These are phyloP conservation scores for Pseudobourletiella spinata DNA, from an alignment of 1,140 invertebrate genomes.

Conservation along the genomic window DNA sequence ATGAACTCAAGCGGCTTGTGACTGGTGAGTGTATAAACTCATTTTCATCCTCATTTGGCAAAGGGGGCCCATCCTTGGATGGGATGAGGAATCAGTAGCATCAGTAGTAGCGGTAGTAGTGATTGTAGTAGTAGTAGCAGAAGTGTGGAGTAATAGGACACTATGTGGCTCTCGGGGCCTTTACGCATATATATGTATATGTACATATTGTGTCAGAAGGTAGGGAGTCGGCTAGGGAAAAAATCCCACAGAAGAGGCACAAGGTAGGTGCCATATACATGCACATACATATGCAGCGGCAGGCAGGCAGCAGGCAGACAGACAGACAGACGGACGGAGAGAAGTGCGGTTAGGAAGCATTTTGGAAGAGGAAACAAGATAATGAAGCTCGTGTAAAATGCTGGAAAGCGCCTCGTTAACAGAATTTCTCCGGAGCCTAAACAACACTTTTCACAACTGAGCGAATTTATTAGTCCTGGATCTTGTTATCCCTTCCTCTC, in stretches of 20 bases:
- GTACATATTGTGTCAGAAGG: too few species aligned
- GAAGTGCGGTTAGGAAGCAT: not conserved
- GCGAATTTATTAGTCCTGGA: slow-evolving; percentile 28
- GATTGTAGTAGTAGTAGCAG: too few species aligned
- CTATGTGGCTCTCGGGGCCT: too few species aligned
- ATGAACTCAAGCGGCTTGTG: not conserved
- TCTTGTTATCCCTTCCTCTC: slow-evolving; percentile 25
- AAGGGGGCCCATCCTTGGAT: not conserved
- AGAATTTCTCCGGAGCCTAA: slow-evolving; percentile 17
- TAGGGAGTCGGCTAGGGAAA: too few species aligned
- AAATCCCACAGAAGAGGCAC: too few species aligned
- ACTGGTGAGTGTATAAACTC: slow-evolving; percentile 6
- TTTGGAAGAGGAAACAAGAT: slow-evolving; percentile 10
- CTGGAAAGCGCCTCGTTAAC: slow-evolving; percentile 18
- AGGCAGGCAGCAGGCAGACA: not conserved
- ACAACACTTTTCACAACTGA: slow-evolving; percentile 29
- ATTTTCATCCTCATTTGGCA: slow-evolving; percentile 3
- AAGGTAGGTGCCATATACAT: too few species aligned
- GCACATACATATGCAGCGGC: not conserved
- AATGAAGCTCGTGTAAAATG: slow-evolving; percentile 17
- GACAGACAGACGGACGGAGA: not conserved
- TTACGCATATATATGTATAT: too few species aligned
- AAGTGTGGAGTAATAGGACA: too few species aligned
- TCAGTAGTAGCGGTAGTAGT: too few species aligned
- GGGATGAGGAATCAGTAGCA: too few species aligned